Percentiles rank a stretch among this genome's conserved stretches.
Conservation (phyloP, 2,888 invertebrate species). For the Leptinotarsa juncta region DNA sequence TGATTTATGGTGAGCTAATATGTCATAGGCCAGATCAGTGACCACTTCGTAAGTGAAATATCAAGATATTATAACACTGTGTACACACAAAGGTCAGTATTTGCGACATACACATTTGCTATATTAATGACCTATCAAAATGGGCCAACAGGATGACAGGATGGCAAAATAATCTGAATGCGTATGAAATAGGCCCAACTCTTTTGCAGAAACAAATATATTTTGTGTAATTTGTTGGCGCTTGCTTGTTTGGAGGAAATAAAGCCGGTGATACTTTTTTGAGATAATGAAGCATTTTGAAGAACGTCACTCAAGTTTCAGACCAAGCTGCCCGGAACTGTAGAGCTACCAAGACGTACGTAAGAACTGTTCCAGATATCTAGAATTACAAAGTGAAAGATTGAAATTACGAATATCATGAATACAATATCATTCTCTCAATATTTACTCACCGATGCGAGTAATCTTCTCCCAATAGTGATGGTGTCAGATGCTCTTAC, state of each 20-base stretch:
- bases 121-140: neutral
- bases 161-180: neutral
- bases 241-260: neutral
- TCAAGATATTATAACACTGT: conserved; percentile 50
- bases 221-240: neutral
- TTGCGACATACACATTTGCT: conserved; percentile 56
- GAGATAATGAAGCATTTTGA: neutral
- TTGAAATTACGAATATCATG: too few relatives aligned
- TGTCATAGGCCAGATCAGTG: conserved; percentile 52
- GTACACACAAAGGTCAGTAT: conserved; percentile 56
- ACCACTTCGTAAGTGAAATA: conserved; percentile 50
- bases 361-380: conserved; percentile 53
- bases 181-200: neutral
- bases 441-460: conserved; percentile 55
- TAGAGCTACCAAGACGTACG: conserved; percentile 54
- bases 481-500: conserved; percentile 57
- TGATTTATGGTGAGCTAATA: conserved; percentile 50
- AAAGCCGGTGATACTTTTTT: neutral
- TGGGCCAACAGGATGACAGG: too few relatives aligned
- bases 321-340: conserved; percentile 49
- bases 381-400: conserved; percentile 15
- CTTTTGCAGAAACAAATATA: conserved; percentile 16
- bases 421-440: too few relatives aligned
- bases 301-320: conserved; percentile 10
- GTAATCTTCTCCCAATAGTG: conserved; percentile 53